Base-by-base conservation (phyloP, 2,113 vertebrate species). In the Oryzias javanicus region DNA sequence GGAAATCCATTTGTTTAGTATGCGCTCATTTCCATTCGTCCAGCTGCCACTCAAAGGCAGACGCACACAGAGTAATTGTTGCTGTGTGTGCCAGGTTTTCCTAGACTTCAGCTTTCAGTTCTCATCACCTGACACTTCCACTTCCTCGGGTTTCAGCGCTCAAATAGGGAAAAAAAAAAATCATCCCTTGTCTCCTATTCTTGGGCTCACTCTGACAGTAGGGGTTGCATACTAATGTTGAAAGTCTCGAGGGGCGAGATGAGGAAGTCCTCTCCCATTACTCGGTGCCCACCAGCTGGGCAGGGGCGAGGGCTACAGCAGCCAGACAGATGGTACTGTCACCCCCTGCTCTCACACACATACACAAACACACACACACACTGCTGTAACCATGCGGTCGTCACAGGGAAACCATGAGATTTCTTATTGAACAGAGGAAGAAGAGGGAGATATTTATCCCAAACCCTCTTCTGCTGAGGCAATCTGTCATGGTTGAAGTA, bases 401-500 rank as follows among this genome's bases (percentile, higher is more conserved):
- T 90, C 88, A 89, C 81, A 52, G 52, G 79, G 77, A 85, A 87
- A 75, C 80, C 80, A 78, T 67, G 76, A 86, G 80, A 86, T 82
- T 86, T 76, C 79, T 79, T 80, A 84, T 82, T 88, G 87, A 88
- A 82, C 51, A n/a, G 64, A 55, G 63, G 56, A 58, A 55, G 47
- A 62, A 49, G 51, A 19, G 62, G 62, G 68, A 44, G 73, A 49
- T 49, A 70, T 12, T 95, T 93, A 94, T 94, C 92, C 93, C 91
- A 95, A 96, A 95, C 92, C 94, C 92, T 92, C 92, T 95, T 95
- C 94, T 94, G 90, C 94, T 93, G 81, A 94, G 93, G 94, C 92
- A 93, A 96, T 97, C 95, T 94, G 94, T 97, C 95, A 96, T 93
- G 93, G 93, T 93, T 92, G 92, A 91, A 92, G 93, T 95, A 94